Evolutionary conservation across 2,888 invertebrate species (phyloP).

Genomic region (Eilema griseolum): DNA sequence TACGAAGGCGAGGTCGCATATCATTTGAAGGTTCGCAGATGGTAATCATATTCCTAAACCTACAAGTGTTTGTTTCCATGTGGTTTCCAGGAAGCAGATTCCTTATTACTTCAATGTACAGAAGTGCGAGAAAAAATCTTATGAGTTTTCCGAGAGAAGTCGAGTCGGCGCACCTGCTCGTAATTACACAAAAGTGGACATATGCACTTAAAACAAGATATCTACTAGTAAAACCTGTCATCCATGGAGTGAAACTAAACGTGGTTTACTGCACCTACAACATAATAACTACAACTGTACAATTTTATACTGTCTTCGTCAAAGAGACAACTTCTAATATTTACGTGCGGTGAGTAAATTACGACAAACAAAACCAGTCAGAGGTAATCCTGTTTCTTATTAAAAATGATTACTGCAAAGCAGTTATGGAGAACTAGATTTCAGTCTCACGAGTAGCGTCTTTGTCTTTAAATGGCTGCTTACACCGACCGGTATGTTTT

Average conservation of each 20-base stretch:
- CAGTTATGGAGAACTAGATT: neutral
- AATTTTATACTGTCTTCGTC: neutral
- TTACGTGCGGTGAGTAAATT: neutral
- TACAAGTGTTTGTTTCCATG: neutral
- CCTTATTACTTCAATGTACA: neutral
- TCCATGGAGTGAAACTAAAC: constrained; percentile 67
- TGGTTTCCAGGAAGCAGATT: neutral
- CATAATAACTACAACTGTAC: neutral
- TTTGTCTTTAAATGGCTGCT: constrained; percentile 12
- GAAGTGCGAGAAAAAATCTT: constrained; percentile 18
- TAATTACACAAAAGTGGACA: constrained; percentile 69
- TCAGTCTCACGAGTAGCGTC: neutral
- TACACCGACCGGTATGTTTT: constrained; percentile 25
- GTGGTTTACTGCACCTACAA: constrained; percentile 52
- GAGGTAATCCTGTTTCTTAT: neutral
- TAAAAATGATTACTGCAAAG: neutral
- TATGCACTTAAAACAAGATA: constrained; percentile 64
- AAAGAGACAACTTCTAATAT: neutral
- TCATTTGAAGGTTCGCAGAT: neutral
- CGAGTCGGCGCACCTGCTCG: constrained; percentile 67
- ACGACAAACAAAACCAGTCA: neutral
- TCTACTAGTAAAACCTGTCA: constrained; percentile 63
- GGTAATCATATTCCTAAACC: neutral
- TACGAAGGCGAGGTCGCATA: neutral
- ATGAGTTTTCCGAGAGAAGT: constrained; percentile 63